Conservation (phyloP, 1,140 invertebrate species). For the Leptinotarsa defecta region DNA sequence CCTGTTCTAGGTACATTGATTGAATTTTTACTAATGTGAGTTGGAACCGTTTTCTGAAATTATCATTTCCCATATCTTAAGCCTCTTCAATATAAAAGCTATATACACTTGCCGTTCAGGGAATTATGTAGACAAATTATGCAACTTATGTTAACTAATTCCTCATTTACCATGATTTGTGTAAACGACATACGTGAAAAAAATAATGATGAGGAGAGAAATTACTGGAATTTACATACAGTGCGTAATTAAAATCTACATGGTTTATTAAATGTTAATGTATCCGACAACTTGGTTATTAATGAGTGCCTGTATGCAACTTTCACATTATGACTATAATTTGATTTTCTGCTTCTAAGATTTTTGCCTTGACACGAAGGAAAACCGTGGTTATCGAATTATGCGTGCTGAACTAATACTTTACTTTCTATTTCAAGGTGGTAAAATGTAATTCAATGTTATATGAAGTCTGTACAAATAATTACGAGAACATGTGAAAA, state of each 20-base stretch:
- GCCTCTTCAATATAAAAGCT: not conserved
- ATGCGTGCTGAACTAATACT: too few relatives aligned
- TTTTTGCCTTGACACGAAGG: not conserved
- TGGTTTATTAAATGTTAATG: not conserved
- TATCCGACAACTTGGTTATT: not conserved
- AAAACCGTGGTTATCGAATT: too few relatives aligned
- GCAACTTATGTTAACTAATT: not conserved
- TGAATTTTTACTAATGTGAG: too few relatives aligned
- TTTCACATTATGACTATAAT: not conserved
- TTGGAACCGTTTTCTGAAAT: too few relatives aligned
- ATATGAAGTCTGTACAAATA: too few relatives aligned
- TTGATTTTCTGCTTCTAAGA: not conserved
- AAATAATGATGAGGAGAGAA: too few relatives aligned
- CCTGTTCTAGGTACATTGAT: too few relatives aligned
- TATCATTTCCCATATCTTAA: too few relatives aligned
- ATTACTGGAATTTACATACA: not conserved
- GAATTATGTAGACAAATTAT: not conserved
- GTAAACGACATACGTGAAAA: too few relatives aligned
- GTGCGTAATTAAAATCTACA: not conserved
- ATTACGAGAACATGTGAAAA: too few relatives aligned
- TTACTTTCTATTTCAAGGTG: too few relatives aligned
- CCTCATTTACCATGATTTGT: not conserved
- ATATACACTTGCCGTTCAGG: not conserved
- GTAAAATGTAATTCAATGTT: too few relatives aligned
- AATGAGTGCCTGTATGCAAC: not conserved